phyloP scores from a whole-genome alignment of 1,140 invertebrate genomes.

The Diprion similis region DNA sequence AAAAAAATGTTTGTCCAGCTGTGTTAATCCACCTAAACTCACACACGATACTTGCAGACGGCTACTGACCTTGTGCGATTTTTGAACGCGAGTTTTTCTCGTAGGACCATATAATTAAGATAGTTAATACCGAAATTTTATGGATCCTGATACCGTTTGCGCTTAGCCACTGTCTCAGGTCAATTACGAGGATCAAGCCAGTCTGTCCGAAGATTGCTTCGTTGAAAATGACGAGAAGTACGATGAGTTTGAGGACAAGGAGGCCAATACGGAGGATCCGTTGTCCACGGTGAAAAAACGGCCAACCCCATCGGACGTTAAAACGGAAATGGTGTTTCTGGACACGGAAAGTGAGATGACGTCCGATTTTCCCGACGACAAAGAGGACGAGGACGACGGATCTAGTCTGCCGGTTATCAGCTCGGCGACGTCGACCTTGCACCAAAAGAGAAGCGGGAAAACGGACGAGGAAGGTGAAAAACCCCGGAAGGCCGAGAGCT shows the following conservation, averaged over 20 bases:
- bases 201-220: constrained; percentile 1
- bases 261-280: neutral
- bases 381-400: neutral
- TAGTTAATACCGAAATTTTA: too few species aligned
- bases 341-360: neutral
- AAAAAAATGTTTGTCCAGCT: too few species aligned
- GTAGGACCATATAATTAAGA: too few species aligned
- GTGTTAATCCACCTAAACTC: too few species aligned
- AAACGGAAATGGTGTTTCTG: neutral
- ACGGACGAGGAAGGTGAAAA: neutral
- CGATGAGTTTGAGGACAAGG: neutral
- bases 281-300: neutral
- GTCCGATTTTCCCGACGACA: neutral
- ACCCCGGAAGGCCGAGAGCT: neutral
- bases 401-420: too few species aligned
- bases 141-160: too few species aligned
- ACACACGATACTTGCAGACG: too few species aligned
- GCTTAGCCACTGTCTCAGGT: neutral
- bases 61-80: too few species aligned
- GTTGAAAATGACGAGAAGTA: neutral
- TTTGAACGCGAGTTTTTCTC: too few species aligned
- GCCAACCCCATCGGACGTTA: neutral
- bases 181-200: neutral
- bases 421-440: too few species aligned
- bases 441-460: neutral